Evolutionary conservation across 92 coral and sea anemone genomes (phyloP), one percentile per base, ranked within the genome.

Genomic region (Meandrina meandrites): DNA sequence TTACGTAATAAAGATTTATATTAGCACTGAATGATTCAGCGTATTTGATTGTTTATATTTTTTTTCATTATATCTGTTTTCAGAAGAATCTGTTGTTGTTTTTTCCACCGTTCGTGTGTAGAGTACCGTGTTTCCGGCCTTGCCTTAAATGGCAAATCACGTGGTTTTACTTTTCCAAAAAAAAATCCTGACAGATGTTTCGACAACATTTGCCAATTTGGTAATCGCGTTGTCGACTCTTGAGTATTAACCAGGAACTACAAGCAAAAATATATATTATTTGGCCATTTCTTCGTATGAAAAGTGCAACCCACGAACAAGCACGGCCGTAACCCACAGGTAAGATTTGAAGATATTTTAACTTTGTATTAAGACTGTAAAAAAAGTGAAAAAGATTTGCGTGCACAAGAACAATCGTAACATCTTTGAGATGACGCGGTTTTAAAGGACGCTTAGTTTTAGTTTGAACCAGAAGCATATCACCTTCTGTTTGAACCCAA

Each of bases 81-180:
- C 53, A 9, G 53, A 7, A 48, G 53, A 8, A 48, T 48, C 53
- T 48, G 2, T n/a, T n/a, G n/a, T n/a, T n/a, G n/a, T 48, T 48
- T 48, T 48, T 48, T 4, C 6, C 13, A 48, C 14, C 9, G 53
- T 48, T 48, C 48, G 8, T 45, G 48, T 45, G 48, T 45, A 45
- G 4, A 45, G 48, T 45, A 8, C 8, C 5, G 48, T 32, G 9
- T 72, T 70, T 72, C 28, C 76, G 47, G 76, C 32, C 7, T 11
- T 32, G 40, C 76, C 76, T 15, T 72, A 72, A 34, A 72, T 72
- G 78, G 78, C 78, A 19, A 4, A 36, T 10, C 78, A 73, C 78
- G 78, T 32, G 76, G 27, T 71, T 35, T 70, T 30, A 1, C 1
- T 4, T 64, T 64, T 8, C 4, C 22, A 16, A 24, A 5, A 19